Percentiles rank a stretch among this genome's conserved stretches.
phyloP scores from a whole-genome alignment of 1,140 invertebrate genomes.

The Lerema accius region DNA sequence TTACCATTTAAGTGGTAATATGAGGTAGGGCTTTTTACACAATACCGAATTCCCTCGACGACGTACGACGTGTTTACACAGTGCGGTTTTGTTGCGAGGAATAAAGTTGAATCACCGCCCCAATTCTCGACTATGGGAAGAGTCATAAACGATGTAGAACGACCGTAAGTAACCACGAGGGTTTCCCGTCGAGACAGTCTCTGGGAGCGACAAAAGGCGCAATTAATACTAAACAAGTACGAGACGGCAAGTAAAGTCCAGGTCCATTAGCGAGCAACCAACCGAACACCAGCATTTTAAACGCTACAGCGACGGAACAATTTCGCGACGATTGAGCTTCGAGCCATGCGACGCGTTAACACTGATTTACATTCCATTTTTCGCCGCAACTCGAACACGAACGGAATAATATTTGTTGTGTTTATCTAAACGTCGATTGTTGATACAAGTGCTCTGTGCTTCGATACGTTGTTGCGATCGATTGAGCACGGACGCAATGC shows the following conservation, averaged over 20 bases:
- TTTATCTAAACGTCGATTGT: conserved; percentile 28
- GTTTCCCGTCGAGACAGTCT: conserved; percentile 48
- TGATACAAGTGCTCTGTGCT: conserved; percentile 17
- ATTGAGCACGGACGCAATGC: conserved; percentile 33
- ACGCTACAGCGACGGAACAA: conserved; percentile 55
- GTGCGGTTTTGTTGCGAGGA: conserved; percentile 15
- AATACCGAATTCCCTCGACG: conserved; percentile 22
- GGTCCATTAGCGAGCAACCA: conserved; percentile 66
- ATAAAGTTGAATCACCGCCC: conserved; percentile 28
- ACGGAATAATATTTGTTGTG: conserved; percentile 43
- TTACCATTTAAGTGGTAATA: conserved; percentile 26
- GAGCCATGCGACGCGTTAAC: conserved; percentile 61
- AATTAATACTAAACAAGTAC: conserved; percentile 77
- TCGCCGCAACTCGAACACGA: conserved; percentile 45
- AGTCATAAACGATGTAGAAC: conserved; percentile 36
- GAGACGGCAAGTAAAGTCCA: conserved; percentile 57
- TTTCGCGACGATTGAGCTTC: conserved; percentile 52
- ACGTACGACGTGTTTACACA: conserved; percentile 18
- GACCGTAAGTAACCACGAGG: conserved; percentile 45
- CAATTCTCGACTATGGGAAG: conserved; percentile 40
- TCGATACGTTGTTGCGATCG: conserved; percentile 32
- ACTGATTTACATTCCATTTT: conserved; percentile 60
- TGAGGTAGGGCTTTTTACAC: conserved; percentile 25
- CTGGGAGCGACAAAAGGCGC: conserved; percentile 73
- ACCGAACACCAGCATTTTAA: conserved; percentile 65